A percentile compares a stretch with the other conserved stretches of the same genome.
These are phyloP conservation scores for Coenonympha glycerion DNA, from an alignment of 2,888 invertebrate genomes.

Conservation along the genomic window DNA sequence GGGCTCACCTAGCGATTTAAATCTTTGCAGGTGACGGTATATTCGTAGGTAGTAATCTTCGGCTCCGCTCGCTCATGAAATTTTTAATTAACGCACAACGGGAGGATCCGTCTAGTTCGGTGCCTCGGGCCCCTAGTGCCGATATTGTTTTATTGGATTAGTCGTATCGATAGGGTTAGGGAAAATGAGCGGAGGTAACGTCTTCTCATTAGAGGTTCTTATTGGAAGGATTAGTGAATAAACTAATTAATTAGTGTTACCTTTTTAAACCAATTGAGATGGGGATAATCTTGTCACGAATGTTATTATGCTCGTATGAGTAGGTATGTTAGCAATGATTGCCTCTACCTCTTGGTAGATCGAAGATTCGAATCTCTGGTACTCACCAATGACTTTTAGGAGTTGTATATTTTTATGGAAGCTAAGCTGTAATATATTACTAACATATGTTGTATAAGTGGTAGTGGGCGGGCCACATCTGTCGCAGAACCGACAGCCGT, in stretches of 20 bases:
- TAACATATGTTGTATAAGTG: too few species aligned
- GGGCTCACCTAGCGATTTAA: too few species aligned
- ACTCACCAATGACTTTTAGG: too few species aligned
- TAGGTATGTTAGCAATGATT: too few species aligned
- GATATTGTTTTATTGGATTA: constrained; percentile 30
- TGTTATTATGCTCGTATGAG: too few species aligned
- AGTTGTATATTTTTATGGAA: too few species aligned
- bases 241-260: constrained; percentile 14
- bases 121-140: constrained; percentile 20
- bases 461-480: too few species aligned
- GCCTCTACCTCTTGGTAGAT: too few species aligned
- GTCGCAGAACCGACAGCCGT: too few species aligned
- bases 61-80: constrained; percentile 45
- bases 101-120: constrained; percentile 23
- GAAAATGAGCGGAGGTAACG: constrained; percentile 19
- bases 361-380: too few species aligned
- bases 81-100: constrained; percentile 47
- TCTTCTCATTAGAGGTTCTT: constrained; percentile 15
- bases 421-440: too few species aligned
- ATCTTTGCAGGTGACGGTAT: constrained; percentile 42
- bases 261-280: background rate
- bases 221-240: constrained; percentile 17
- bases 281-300: background rate
- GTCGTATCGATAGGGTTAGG: constrained; percentile 18
- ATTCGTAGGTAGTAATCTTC: constrained; percentile 33